Conservation (phyloP, 2,888 invertebrate species). For the Clunio marinus region DNA sequence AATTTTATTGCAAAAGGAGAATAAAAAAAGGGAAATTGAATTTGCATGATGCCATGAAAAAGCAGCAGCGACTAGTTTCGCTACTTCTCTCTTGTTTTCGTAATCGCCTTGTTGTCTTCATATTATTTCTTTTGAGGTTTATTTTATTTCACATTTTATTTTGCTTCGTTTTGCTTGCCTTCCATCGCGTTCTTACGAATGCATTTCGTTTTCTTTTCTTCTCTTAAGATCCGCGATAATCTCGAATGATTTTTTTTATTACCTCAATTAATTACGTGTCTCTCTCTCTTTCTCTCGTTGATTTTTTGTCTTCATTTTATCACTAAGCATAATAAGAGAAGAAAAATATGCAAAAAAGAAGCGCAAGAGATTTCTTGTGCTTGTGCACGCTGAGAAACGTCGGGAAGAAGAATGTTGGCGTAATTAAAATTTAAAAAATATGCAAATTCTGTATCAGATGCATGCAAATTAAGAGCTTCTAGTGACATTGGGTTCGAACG, state of each 20-base stretch:
- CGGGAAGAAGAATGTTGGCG: not conserved
- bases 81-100: not conserved
- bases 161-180: not conserved
- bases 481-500: slow-evolving; percentile 1
- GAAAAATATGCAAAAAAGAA: too few species aligned
- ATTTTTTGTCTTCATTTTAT: too few species aligned
- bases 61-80: not conserved
- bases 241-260: slow-evolving; percentile 4
- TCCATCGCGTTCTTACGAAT: too few species aligned
- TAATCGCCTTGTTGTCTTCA: not conserved
- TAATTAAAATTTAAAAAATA: slow-evolving; percentile 10
- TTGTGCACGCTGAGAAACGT: not conserved
- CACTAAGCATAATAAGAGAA: too few species aligned
- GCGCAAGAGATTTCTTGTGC: too few species aligned
- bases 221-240: too few species aligned
- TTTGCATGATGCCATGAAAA: slow-evolving; percentile 1
- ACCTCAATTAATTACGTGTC: not conserved
- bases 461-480: not conserved
- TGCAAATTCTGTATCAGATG: not conserved
- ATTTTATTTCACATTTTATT: too few species aligned
- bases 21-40: slow-evolving; percentile 5
- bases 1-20: slow-evolving; percentile 1
- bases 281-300: not conserved
- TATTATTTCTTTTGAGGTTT: not conserved
- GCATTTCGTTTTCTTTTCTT: too few species aligned